phyloP scores from a whole-genome alignment of 2,113 vertebrate species.

The Gymnobelideus leadbeateri region DNA sequence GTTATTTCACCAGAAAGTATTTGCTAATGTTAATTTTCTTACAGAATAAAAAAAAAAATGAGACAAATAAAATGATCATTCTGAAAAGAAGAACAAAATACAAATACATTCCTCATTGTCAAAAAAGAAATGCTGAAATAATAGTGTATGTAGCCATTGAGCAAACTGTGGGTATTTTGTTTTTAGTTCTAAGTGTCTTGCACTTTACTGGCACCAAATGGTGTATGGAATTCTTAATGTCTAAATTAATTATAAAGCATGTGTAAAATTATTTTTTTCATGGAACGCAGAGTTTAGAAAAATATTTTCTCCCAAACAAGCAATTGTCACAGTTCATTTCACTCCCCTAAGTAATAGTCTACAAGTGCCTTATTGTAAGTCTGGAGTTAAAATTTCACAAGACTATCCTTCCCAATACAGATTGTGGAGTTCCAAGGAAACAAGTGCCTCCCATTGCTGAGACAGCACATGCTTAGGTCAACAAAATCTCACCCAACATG shows the following conservation, averaged over 20 bases:
- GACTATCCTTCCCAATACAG: conserved; percentile 43
- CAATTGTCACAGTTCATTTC: conserved; percentile 45
- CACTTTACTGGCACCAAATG: background rate
- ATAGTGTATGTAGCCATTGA: background rate
- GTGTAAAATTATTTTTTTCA: background rate
- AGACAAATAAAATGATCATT: background rate
- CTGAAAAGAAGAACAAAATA: background rate
- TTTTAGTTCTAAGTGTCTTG: background rate
- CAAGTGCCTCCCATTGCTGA: background rate
- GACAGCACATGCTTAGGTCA: background rate
- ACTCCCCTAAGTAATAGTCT: conserved; percentile 11
- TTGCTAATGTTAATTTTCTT: background rate
- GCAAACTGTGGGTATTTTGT: background rate
- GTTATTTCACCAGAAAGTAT: background rate
- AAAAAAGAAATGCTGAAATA: background rate
- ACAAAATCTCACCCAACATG: background rate
- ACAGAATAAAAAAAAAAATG: background rate
- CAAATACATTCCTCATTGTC: conserved; percentile 13
- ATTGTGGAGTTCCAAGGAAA: background rate
- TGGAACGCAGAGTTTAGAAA: background rate
- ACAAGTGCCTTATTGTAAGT: background rate
- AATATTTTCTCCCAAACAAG: conserved; percentile 21
- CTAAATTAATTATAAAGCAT: background rate
- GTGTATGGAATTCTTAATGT: background rate
- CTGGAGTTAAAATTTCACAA: conserved; percentile 10